phyloP scores from a whole-genome alignment of 2,888 invertebrate genomes.

The Stenichneumon culpator region DNA sequence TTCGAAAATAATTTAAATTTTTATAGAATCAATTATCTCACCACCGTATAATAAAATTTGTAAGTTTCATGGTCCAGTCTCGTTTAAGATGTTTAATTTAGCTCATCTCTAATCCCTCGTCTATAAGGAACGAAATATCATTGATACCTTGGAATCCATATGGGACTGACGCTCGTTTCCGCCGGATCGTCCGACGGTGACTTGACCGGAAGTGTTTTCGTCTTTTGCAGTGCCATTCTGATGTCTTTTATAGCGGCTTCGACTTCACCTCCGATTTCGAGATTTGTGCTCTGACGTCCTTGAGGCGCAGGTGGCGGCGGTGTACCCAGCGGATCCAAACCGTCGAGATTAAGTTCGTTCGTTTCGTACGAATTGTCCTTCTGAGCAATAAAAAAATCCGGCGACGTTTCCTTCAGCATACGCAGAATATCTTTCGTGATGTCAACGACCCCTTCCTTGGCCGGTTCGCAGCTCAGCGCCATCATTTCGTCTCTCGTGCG shows the following conservation, averaged over 20 bases:
- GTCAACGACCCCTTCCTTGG: constrained; percentile 79
- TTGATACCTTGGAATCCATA: constrained; percentile 89
- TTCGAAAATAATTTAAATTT: constrained; percentile 1
- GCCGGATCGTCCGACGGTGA: constrained; percentile 85
- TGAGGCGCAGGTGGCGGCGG: constrained; percentile 84
- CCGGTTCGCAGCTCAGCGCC: constrained; percentile 76
- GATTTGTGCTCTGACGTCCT: constrained; percentile 80
- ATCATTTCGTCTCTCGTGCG: constrained; percentile 86
- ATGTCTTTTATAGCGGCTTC: constrained; percentile 94
- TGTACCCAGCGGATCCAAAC: constrained; percentile 89
- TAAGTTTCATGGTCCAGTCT: neutral
- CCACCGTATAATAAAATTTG: neutral
- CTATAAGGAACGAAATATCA: constrained; percentile 20
- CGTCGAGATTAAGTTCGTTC: constrained; percentile 88
- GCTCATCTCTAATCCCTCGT: constrained; percentile 4
- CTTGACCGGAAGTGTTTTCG: constrained; percentile 88
- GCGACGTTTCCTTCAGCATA: constrained; percentile 80
- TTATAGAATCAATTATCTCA: neutral
- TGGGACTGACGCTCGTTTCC: constrained; percentile 87
- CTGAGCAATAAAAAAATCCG: constrained; percentile 82
- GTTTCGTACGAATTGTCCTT: constrained; percentile 83
- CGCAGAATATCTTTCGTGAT: constrained; percentile 81
- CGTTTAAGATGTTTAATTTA: neutral
- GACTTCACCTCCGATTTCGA: constrained; percentile 82
- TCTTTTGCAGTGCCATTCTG: constrained; percentile 91